Percentiles rank a stretch among this genome's conserved stretches.
These are phyloP conservation scores for Australoheros scitulus DNA, from an alignment of 2,113 vertebrate species.

Conservation along the genomic window DNA sequence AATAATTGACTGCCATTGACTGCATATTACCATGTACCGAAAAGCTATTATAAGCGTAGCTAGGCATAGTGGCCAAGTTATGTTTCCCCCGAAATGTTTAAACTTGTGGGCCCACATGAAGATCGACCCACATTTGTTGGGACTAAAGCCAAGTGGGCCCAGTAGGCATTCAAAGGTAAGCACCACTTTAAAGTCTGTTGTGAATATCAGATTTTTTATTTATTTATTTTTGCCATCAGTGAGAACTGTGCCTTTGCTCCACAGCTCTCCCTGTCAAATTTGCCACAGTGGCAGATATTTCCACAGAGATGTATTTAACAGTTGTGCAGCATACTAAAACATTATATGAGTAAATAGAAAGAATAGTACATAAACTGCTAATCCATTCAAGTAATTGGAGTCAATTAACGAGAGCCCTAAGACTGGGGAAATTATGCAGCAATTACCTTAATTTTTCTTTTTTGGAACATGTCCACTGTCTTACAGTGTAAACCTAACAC, in stretches of 20 bases:
- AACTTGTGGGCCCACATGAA: background rate
- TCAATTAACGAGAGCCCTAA: background rate
- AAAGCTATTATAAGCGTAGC: constrained; percentile 4
- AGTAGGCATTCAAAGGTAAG: background rate
- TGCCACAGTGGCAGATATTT: background rate
- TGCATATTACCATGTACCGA: constrained; percentile 5
- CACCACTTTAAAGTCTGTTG: background rate
- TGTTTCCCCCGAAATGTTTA: background rate
- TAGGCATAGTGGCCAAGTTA: background rate
- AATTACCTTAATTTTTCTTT: background rate
- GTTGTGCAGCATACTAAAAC: background rate
- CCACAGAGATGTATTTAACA: background rate
- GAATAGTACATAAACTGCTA: background rate
- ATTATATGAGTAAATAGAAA: background rate
- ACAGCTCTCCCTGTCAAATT: background rate
- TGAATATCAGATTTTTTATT: background rate
- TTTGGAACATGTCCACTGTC: background rate
- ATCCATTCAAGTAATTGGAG: background rate
- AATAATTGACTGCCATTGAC: background rate
- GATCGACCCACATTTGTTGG: background rate
- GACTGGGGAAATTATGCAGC: background rate
- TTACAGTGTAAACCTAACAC: no score
- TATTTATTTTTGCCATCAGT: no score
- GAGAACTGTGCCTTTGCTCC: background rate
- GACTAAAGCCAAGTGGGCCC: background rate